Conservation (phyloP, 2,888 invertebrate genomes). For the Endotricha flammealis region DNA sequence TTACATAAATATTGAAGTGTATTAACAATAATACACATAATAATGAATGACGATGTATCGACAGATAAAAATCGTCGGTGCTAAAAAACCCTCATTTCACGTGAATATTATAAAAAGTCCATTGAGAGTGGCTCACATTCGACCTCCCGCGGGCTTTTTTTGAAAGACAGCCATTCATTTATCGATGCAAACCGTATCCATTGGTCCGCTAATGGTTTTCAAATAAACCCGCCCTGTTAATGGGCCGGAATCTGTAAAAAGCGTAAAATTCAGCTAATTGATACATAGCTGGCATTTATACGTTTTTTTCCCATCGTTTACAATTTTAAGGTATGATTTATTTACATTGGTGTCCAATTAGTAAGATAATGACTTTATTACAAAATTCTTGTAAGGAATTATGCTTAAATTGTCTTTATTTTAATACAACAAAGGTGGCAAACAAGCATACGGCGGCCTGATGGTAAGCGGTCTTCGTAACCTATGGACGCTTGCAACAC, state of each 20-base stretch:
- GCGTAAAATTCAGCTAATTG: slow-evolving; percentile 49
- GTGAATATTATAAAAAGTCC: slow-evolving; percentile 27
- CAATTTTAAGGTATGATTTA: slow-evolving; percentile 3
- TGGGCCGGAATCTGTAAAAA: slow-evolving; percentile 51
- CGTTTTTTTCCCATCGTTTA: slow-evolving; percentile 3
- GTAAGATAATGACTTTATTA: neutral
- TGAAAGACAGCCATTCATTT: slow-evolving; percentile 58
- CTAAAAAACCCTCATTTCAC: no score
- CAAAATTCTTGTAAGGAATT: no score
- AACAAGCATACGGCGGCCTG: no score
- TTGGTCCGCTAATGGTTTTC: slow-evolving; percentile 62
- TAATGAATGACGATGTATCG: no score
- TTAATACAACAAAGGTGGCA: no score
- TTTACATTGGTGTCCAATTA: neutral
- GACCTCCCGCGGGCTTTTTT: slow-evolving; percentile 39
- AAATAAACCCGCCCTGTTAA: slow-evolving; percentile 60
- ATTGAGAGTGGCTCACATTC: slow-evolving; percentile 42
- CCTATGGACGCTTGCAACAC: no score
- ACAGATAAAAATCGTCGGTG: no score
- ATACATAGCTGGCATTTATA: slow-evolving; percentile 24
- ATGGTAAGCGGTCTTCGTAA: no score
- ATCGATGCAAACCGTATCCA: slow-evolving; percentile 51
- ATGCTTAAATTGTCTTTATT: no score
- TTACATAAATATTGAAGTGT: no score
- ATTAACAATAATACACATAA: no score